phyloP scores from a whole-genome alignment of 2,888 invertebrate species.

The Drosophila neotestacea region DNA sequence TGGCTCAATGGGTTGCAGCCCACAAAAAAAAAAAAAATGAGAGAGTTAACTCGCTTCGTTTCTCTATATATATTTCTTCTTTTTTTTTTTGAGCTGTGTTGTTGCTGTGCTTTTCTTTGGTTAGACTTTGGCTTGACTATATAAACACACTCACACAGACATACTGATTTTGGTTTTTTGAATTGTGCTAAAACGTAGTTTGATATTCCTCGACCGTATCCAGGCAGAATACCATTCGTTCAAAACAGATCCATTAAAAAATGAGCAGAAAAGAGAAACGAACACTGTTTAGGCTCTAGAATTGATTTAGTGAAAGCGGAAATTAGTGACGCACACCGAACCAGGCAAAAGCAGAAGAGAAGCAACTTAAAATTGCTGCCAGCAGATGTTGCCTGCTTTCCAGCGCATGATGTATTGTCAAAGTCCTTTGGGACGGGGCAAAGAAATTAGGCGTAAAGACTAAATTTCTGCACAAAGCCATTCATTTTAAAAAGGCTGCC shows the following conservation, averaged over 20 bases:
- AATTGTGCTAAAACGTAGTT: conserved; percentile 61
- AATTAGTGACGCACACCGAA: conserved; percentile 73
- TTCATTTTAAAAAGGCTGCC: conserved; percentile 74
- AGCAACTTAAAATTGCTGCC: conserved; percentile 69
- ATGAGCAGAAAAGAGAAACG: conserved; percentile 13
- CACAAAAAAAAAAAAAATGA: conserved; percentile 25
- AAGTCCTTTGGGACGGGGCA: conserved; percentile 39
- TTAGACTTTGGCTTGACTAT: conserved; percentile 28
- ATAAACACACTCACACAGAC: conserved; percentile 36
- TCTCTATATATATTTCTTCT: conserved; percentile 12
- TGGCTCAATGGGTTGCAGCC: conserved; percentile 59
- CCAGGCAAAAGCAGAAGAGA: conserved; percentile 14
- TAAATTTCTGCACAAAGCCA: conserved; percentile 73
- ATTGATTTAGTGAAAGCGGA: conserved; percentile 79
- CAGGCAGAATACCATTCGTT: conserved; percentile 63
- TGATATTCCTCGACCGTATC: conserved; percentile 54
- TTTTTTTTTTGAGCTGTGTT: conserved; percentile 33
- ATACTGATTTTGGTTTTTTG: conserved; percentile 37
- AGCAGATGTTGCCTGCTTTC: conserved; percentile 72
- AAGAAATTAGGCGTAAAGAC: conserved; percentile 80
- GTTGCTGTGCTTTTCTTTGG: conserved; percentile 31
- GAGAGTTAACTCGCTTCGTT: conserved; percentile 30
- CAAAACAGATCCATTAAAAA: conserved; percentile 41
- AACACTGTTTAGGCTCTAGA: conserved; percentile 61
- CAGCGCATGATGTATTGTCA: conserved; percentile 74